Evolutionary conservation across 2,797 vertebrate species (phyloP).

Genomic region (Galagoides demidoff): DNA sequence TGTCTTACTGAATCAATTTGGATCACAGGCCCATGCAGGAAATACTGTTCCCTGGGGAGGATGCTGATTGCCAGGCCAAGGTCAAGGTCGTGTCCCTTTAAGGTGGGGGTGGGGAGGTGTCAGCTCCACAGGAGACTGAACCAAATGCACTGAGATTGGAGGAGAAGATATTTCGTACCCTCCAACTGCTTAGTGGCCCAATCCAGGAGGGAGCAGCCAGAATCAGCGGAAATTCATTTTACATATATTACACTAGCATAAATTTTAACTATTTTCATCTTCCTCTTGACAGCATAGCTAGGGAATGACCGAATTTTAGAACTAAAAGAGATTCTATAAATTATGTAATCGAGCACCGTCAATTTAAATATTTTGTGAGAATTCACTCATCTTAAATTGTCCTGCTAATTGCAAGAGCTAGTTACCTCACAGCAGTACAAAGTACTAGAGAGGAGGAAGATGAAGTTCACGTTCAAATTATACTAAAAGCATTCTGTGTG

Average conservation of each 20-base stretch:
- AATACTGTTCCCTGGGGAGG: neutral
- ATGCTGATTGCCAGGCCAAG: neutral
- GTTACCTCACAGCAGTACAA: neutral
- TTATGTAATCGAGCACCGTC: neutral
- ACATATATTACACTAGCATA: neutral
- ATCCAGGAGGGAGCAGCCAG: neutral
- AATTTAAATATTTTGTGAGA: slow-evolving; percentile 33
- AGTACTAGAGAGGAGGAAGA: neutral
- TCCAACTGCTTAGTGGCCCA: neutral
- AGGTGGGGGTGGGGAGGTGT: fast-evolving
- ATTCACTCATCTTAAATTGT: slow-evolving; percentile 36
- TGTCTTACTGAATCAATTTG: neutral
- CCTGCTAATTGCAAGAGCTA: slow-evolving; percentile 40
- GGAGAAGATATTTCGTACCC: neutral
- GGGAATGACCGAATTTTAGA: slow-evolving; percentile 18
- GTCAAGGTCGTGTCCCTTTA: neutral
- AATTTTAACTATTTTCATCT: slow-evolving; percentile 30
- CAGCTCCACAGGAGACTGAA: neutral
- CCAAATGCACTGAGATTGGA: neutral
- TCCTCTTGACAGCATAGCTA: slow-evolving; percentile 34
- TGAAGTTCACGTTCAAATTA: slow-evolving; percentile 56
- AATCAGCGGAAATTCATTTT: slow-evolving; percentile 6
- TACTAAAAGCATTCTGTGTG: slow-evolving; percentile 27
- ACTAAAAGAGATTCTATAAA: neutral
- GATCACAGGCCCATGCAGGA: neutral